Evolutionary conservation across 2,797 vertebrate species (phyloP), one percentile per base, ranked within the genome.

Genomic region (Eidolon dupreanum): DNA sequence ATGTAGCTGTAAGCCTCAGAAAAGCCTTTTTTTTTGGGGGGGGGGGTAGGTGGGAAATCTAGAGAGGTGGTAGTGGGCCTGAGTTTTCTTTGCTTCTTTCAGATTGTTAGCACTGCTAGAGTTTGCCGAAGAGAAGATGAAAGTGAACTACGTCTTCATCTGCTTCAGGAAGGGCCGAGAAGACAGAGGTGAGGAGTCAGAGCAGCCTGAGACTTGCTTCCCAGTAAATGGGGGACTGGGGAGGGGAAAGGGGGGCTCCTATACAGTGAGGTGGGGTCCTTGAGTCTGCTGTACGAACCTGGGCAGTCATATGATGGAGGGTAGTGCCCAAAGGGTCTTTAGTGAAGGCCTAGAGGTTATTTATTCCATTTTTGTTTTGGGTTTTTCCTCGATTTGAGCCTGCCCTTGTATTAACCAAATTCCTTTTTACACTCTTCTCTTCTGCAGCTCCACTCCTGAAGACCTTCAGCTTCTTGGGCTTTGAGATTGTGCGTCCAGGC

Each of bases 101-200:
- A 99, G 99, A 98, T 99, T 99, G 61, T 99, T 99, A 55, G 99
- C 99, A 96, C 99, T 99, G 98, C 98, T 99, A 92, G 99, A 99
- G 98, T 99, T 99, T 97, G 99, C 99, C 82, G 99, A 99, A 98
- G 99, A 99, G 98, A 99, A 99, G 98, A 99, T 99, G 98, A 99
- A 99, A 99, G 99, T 99, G 97, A 99, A 98, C 98, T 99, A 99
- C 1, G 99, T 99, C 98, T 99, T 99, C 98, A 98, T 99, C 98
- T 99, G 99, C 99, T 99, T 99, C 99, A 98, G 99, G 95, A 99
- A 99, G 99, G 99, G 98, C 98, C 99, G 99, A 98, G 99, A 99
- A 97, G 99, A 99, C 98, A 98, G 99, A 99, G 96, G 99, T 99
- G 98, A 99, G 99, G 68, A 36, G 10, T 71, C 11, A 33, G 19